phyloP scores from a whole-genome alignment of 2,888 invertebrate genomes.

The Clepsis dumicolana region DNA sequence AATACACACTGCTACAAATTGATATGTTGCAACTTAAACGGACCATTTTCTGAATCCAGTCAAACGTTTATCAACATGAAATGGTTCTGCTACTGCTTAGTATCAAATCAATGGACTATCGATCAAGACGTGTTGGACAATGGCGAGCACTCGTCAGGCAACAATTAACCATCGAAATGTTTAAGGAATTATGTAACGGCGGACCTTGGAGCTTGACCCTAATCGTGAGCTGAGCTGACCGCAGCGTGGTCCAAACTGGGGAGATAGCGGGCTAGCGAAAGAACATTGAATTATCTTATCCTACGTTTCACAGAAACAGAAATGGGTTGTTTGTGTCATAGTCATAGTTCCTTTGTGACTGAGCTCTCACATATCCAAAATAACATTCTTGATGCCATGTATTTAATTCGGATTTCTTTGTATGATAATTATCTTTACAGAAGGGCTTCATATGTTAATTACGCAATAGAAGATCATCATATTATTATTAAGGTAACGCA shows the following conservation, averaged over 20 bases:
- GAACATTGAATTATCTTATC: neutral
- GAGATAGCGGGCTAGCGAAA: conserved; percentile 53
- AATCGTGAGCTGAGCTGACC: conserved; percentile 67
- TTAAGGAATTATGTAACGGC: conserved; percentile 74
- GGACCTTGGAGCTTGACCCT: conserved; percentile 83
- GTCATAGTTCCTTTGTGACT: too few species aligned
- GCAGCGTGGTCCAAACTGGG: conserved; percentile 59
- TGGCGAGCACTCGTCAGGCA: conserved; percentile 54
- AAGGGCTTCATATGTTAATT: too few species aligned
- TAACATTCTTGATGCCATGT: too few species aligned
- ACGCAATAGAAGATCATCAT: too few species aligned
- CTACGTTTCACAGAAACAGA: neutral
- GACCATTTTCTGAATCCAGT: neutral
- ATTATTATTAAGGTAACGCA: too few species aligned
- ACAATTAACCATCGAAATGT: conserved; percentile 71
- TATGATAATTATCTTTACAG: too few species aligned
- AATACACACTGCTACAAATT: too few species aligned
- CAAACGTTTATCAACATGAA: conserved; percentile 8
- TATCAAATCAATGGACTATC: conserved; percentile 50
- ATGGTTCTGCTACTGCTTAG: conserved; percentile 41
- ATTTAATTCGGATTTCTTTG: too few species aligned
- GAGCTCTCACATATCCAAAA: too few species aligned
- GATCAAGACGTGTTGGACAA: conserved; percentile 56
- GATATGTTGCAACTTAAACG: neutral
- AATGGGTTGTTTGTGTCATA: neutral